phyloP scores from a whole-genome alignment of 2,113 vertebrate species.

The Silurus glanis region DNA sequence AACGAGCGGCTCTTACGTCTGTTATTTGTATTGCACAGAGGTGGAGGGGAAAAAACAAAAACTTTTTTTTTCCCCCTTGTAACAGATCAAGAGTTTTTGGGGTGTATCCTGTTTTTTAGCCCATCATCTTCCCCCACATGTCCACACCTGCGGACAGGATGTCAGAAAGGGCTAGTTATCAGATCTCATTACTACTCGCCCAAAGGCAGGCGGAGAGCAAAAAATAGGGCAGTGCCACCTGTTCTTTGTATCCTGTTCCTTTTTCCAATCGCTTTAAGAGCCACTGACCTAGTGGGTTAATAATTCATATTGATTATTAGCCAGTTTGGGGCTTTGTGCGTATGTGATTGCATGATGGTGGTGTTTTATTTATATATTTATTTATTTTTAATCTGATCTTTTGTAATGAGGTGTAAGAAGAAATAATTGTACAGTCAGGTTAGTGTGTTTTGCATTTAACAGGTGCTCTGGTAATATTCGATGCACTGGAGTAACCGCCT shows the following conservation, averaged over 20 bases:
- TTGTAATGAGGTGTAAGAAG: background rate
- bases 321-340: conserved; percentile 53
- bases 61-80: background rate
- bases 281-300: conserved; percentile 68
- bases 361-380: background rate
- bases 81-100: conserved; percentile 16
- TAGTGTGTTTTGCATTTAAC: background rate
- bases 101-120: background rate
- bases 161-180: conserved; percentile 71
- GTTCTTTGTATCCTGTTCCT: conserved; percentile 74
- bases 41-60: background rate
- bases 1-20: background rate
- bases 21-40: background rate
- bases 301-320: conserved; percentile 75
- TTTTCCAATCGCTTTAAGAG: conserved; percentile 76
- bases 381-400: background rate
- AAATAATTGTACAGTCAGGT: background rate
- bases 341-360: background rate
- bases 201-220: conserved; percentile 62
- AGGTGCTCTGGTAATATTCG: background rate
- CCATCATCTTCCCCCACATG: conserved; percentile 25
- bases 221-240: conserved; percentile 72
- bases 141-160: conserved; percentile 55
- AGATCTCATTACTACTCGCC: conserved; percentile 75
- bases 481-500: background rate